Evolutionary conservation across 2,797 vertebrate species (phyloP).

Genomic region (Lateolabrax maculatus): DNA sequence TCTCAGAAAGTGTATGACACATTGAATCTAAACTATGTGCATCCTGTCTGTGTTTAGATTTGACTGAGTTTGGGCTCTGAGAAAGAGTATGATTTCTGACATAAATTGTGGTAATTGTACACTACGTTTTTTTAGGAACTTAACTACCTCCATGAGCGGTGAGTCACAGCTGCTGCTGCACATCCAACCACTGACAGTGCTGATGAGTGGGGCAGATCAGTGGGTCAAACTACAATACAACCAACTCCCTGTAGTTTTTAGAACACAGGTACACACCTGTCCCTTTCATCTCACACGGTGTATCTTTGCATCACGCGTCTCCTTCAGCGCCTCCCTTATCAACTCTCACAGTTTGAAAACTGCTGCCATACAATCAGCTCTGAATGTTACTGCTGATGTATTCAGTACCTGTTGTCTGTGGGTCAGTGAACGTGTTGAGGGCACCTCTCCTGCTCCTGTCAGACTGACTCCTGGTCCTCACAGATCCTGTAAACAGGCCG

Average conservation of each 20-base stretch:
- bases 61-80: neutral
- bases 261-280: neutral
- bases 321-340: neutral
- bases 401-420: constrained; percentile 82
- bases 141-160: neutral
- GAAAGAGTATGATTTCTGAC: neutral
- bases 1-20: neutral
- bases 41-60: neutral
- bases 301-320: neutral
- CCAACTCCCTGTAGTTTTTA: neutral
- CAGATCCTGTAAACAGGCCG: constrained; percentile 71
- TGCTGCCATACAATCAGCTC: neutral
- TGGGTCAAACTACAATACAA: neutral
- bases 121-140: neutral
- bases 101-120: neutral
- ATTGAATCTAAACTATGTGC: rapidly evolving
- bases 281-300: neutral
- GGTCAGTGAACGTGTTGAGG: constrained; percentile 74
- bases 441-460: constrained; percentile 74
- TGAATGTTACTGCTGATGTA: neutral
- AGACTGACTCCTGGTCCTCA: constrained; percentile 73
- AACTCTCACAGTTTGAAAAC: neutral
- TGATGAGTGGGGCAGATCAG: neutral
- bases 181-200: neutral
- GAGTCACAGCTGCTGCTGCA: neutral